phyloP scores from a whole-genome alignment of 1,140 invertebrate species.

The Aricia agestis region DNA sequence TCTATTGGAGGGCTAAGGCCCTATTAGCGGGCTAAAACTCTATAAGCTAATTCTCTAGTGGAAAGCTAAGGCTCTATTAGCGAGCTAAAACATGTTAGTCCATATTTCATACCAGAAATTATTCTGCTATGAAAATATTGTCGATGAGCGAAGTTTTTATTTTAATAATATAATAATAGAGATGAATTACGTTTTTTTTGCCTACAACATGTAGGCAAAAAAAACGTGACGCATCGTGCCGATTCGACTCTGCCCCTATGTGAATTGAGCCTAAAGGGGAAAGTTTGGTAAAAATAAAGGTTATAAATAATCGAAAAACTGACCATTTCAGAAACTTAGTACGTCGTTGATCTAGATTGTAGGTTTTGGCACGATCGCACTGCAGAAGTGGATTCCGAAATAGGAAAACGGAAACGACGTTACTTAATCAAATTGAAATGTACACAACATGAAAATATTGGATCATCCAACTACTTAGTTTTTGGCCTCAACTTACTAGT shows the following conservation, averaged over 20 bases:
- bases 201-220: background rate
- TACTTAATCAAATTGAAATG: slow-evolving; percentile 3
- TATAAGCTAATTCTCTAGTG: too few relatives aligned
- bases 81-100: too few relatives aligned
- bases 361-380: background rate
- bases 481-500: too few relatives aligned
- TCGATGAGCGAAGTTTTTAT: too few relatives aligned
- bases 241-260: too few relatives aligned
- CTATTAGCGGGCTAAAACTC: too few relatives aligned
- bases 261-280: background rate
- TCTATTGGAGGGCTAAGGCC: too few relatives aligned
- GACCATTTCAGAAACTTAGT: background rate
- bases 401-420: background rate
- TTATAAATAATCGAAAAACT: background rate
- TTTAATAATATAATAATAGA: background rate
- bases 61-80: too few relatives aligned
- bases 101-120: too few relatives aligned
- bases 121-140: too few relatives aligned
- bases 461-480: background rate
- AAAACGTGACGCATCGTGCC: background rate
- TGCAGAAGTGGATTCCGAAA: background rate
- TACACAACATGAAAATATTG: background rate
- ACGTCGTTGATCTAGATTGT: background rate
- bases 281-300: background rate
- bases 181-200: too few relatives aligned